Evolutionary conservation across 2,797 vertebrate genomes (phyloP), one percentile per base, ranked within the genome.

Genomic region (Anguilla obscura): DNA sequence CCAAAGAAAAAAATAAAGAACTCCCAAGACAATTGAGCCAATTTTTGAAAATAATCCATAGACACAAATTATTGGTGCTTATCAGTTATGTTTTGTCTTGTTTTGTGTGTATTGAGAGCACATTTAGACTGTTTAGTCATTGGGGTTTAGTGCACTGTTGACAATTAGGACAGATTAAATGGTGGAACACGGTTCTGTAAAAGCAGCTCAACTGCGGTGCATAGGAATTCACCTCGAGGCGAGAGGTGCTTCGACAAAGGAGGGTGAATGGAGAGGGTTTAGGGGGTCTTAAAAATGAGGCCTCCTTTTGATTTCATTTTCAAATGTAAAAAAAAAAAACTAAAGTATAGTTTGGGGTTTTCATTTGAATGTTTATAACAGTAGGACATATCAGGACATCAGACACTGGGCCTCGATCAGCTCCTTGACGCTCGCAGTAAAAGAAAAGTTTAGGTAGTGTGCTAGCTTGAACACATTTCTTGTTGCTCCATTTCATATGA

Each of bases 251-350:
- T 2, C 2, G 40, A 27, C 69, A 40, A 24, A 27, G 48, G 52
- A 30, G 27, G 12, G 85, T 10, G 60, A 56, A 88, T 14, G 40
- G 45, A 86, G 30, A 88, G 14, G n/a, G 71, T 71, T 80, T 52
- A 82, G 40, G 60, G 50, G 80, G 60, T n/a, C 40, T 45, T 54
- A 8, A 71, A 86, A 84, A 71, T 54, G 85, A 86, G 88, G 88
- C 85, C 60, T 84, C 58, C 88, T 18, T 63, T 58, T 86, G 40
- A 30, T 63, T 86, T 40, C 88, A 88, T 69, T 85, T 86, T 85
- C 45, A 52, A 24, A 79, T 54, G 60, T 76, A 86, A 88, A 86
- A 80, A 21, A 84, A 69, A 33, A 80, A 66, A 84, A 52, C 85
- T 33, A 50, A 76, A 84, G 50, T 80, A 84, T 33, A 66, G 21